A percentile compares a stretch with the other conserved stretches of the same genome.
These are phyloP conservation scores for Tipula unca DNA, from an alignment of 2,888 invertebrate species.

Conservation along the genomic window DNA sequence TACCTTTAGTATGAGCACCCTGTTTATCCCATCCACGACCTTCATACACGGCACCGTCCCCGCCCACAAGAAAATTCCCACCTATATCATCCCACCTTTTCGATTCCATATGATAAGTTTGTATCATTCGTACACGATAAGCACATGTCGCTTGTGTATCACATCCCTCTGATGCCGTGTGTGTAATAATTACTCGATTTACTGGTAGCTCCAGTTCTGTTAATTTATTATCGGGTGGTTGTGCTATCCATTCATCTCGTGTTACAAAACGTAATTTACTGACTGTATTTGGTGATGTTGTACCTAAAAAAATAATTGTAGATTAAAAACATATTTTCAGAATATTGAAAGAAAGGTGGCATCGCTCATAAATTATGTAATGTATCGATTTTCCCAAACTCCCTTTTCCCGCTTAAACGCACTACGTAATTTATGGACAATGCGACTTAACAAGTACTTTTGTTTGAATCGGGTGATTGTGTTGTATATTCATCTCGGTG, in stretches of 20 bases:
- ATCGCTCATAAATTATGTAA: too few relatives aligned
- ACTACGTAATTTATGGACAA: too few relatives aligned
- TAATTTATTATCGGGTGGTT: conserved; percentile 44
- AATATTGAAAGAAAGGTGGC: too few relatives aligned
- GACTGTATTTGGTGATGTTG: background rate
- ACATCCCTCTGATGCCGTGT: conserved; percentile 52
- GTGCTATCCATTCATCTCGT: conserved; percentile 54
- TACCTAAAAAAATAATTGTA: too few relatives aligned
- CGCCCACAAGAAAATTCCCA: conserved; percentile 72
- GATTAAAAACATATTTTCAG: too few relatives aligned
- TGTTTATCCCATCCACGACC: conserved; percentile 65
- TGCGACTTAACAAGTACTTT: too few relatives aligned
- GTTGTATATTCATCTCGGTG: too few relatives aligned
- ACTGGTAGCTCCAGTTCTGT: conserved; percentile 41
- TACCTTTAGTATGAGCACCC: conserved; percentile 71
- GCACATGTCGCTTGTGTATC: conserved; percentile 33
- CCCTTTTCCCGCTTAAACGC: too few relatives aligned
- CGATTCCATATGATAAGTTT: conserved; percentile 58
- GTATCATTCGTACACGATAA: conserved; percentile 45
- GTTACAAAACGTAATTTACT: conserved; percentile 38
- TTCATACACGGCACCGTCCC: conserved; percentile 63
- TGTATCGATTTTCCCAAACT: too few relatives aligned
- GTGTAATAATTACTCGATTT: conserved; percentile 47
- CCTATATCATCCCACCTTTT: conserved; percentile 57
- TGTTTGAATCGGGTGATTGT: too few relatives aligned